Base-by-base conservation (phyloP, 2,113 vertebrate species). In the Malurus cyaneus region DNA sequence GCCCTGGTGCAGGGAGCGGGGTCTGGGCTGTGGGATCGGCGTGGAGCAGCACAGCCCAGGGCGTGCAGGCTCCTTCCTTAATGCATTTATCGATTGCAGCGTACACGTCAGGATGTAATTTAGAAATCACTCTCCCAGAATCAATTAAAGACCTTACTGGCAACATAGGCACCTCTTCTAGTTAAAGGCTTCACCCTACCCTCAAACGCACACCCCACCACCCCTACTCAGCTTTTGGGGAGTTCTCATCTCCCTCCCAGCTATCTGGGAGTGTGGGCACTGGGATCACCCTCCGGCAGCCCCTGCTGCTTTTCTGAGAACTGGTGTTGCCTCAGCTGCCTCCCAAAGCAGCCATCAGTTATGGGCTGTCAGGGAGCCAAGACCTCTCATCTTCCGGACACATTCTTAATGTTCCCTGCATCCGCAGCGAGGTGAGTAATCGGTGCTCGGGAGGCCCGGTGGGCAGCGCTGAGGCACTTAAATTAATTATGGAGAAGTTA, bases 101-200 rank as follows among this genome's bases (percentile, higher is more conserved):
- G 69, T 53, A 70, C 57, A 19, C 21, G 3, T 86, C 94, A 80
- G 91, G 87, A 60, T 87, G 84, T 94, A 83, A 96, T 93, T 94
- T 91, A 95, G 96, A 93, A 97, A 94, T 88, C 64, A 16, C 81
- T 97, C 92, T 92, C 79, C 77, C 32, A 73, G 92, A 97, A 95
- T 92, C 96, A 96, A 80, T 96, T 95, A 94, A 92, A 84, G 89
- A 31, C 44, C 56, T 93, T 80, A 81, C 91, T 91, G 60, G 81
- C 59, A 80, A 53, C 44, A 25, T 4, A 73, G 41, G 64, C 46
- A 41, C 92, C 32, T 90, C 47, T 62, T 53, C 56, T 89, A 66
- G 62, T 87, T 92, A 83, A 91, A 94, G 61, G 53, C 59, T 53
- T 67, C 36, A 34, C 12, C 39, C 57, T 73, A 31, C 59, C 53